Conservation (phyloP, 2,113 vertebrate species). For the Syngnathus floridae region DNA sequence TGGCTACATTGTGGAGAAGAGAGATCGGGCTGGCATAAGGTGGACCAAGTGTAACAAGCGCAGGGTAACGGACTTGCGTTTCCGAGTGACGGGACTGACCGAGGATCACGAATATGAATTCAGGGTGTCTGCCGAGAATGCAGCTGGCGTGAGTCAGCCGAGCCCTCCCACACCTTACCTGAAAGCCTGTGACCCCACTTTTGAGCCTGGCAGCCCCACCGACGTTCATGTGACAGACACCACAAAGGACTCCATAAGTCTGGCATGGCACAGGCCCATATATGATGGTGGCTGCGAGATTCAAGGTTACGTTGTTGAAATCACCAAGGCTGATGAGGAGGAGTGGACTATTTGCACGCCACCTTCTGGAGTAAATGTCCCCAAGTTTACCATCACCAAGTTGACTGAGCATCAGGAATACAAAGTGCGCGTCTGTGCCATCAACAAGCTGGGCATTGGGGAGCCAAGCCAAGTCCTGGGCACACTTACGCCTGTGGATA, state of each 20-base stretch:
- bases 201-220: constrained; percentile 89
- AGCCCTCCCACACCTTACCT: constrained; percentile 81
- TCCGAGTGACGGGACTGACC: constrained; percentile 89
- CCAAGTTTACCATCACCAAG: constrained; percentile 85
- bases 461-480: constrained; percentile 82
- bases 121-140: constrained; percentile 93
- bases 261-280: constrained; percentile 91
- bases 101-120: constrained; percentile 99
- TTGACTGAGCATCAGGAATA: constrained; percentile 94
- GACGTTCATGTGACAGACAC: constrained; percentile 83
- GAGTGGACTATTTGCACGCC: constrained; percentile 91
- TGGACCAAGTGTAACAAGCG: constrained; percentile 99
- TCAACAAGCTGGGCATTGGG: constrained; percentile 91
- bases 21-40: constrained; percentile 90
- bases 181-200: constrained; percentile 92
- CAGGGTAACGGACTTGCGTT: constrained; percentile 88
- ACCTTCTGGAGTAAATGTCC: constrained; percentile 79
- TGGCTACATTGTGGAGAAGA: constrained; percentile 92
- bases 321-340: constrained; percentile 93
- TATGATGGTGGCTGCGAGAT: constrained; percentile 96
- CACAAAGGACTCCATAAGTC: constrained; percentile 78
- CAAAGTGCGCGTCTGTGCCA: constrained; percentile 86
- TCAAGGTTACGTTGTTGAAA: constrained; percentile 89
- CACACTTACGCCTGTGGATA: constrained; percentile 86
- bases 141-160: constrained; percentile 85